Evolutionary conservation across 2,113 vertebrate species (phyloP).

Genomic region (Casuarius casuarius): DNA sequence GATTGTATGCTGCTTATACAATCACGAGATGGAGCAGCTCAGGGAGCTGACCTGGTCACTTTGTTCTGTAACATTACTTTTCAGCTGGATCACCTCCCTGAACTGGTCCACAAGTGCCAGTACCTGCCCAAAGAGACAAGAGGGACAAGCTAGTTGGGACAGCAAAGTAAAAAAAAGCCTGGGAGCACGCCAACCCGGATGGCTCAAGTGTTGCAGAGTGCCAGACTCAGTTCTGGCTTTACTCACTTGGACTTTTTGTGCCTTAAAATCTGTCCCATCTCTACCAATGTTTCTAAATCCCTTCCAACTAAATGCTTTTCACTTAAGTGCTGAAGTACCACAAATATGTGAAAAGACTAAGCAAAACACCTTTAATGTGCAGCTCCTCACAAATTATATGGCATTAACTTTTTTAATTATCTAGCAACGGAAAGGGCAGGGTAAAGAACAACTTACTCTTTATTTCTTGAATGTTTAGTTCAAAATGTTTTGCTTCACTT

Average conservation of each 20-base stretch:
- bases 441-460: not conserved
- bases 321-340: not conserved
- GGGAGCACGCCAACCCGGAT: accelerated
- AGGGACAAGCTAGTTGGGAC: not conserved
- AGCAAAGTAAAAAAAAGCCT: not conserved
- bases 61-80: not conserved
- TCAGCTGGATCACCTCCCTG: not conserved
- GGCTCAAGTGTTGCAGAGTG: not conserved
- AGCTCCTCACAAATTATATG: not conserved
- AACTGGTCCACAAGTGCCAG: not conserved
- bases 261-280: not conserved
- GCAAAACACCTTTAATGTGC: not conserved
- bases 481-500: not conserved
- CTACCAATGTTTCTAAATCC: not conserved
- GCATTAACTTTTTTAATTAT: not conserved
- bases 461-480: not conserved
- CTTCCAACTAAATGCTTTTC: not conserved
- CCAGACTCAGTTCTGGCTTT: not conserved
- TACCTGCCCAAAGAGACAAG: not conserved
- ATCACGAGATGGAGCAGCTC: not conserved
- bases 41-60: not conserved
- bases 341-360: not conserved
- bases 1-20: accelerated
- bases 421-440: not conserved
- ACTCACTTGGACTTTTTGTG: accelerated